Percentiles rank a stretch among this genome's conserved stretches.
phyloP scores from a whole-genome alignment of 2,113 vertebrate species.

The Forbesichthys papilliferus region DNA sequence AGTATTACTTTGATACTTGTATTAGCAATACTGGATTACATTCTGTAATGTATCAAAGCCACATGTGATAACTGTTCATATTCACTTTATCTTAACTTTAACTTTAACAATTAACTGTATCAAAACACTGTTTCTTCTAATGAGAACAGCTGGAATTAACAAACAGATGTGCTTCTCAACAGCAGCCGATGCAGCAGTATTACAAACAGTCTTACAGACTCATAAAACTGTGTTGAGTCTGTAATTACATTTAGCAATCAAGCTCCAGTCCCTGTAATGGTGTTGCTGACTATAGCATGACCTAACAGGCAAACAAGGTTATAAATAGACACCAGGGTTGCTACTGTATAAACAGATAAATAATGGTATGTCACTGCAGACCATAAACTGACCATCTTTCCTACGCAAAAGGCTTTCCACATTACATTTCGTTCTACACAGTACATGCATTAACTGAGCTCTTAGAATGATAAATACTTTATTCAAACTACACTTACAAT shows the following conservation, averaged over 20 bases:
- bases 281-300: conserved; percentile 51
- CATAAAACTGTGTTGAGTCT: not conserved
- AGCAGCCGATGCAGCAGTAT: not conserved
- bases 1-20: not conserved
- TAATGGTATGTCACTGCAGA: conserved; percentile 40
- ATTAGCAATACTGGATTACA: not conserved
- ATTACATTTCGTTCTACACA: conserved; percentile 1
- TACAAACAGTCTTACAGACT: too few species aligned
- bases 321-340: conserved; percentile 51
- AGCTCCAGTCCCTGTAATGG: conserved; percentile 39
- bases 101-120: not conserved
- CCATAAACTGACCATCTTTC: conserved; percentile 29
- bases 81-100: too few species aligned
- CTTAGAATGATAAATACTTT: not conserved
- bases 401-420: conserved; percentile 14
- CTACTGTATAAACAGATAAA: conserved; percentile 62
- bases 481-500: not conserved
- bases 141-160: conserved; percentile 2
- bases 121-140: conserved; percentile 43
- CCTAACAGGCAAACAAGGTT: conserved; percentile 46
- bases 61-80: not conserved
- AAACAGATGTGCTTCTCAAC: too few species aligned
- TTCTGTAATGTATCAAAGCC: not conserved
- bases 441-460: not conserved
- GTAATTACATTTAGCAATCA: conserved; percentile 49